Conservation (phyloP, 2,113 vertebrate genomes). For the Loxodonta africana region DNA sequence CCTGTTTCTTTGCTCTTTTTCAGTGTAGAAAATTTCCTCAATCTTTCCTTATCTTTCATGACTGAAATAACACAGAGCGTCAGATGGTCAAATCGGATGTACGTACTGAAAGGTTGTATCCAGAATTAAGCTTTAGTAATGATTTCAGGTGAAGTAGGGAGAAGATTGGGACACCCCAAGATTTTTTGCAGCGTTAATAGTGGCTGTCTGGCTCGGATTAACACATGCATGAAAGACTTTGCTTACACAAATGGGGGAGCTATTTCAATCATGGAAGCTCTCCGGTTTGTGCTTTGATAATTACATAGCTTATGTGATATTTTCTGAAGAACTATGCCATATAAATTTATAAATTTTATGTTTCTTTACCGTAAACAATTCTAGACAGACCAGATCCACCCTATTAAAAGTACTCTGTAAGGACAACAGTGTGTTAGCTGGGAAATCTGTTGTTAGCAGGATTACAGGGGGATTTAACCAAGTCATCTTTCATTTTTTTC, state of each 20-base stretch:
- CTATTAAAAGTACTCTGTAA: not conserved
- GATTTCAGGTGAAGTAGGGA: not conserved
- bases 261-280: not conserved
- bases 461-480: not conserved
- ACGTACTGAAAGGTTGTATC: not conserved
- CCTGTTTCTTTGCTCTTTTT: not conserved
- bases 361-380: not conserved
- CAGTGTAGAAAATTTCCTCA: not conserved
- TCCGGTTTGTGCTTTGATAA: conserved; percentile 24
- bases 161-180: not conserved
- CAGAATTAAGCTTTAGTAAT: conserved; percentile 32
- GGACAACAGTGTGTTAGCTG: not conserved
- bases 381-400: not conserved
- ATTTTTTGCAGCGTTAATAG: not conserved
- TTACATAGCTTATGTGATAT: not conserved
- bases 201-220: not conserved
- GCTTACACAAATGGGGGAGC: not conserved
- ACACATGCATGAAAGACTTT: not conserved
- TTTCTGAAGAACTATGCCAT: not conserved
- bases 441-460: not conserved
- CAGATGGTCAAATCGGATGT: not conserved
- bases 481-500: not conserved
- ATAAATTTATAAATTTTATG: not conserved
- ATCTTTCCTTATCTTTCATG: not conserved
- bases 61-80: not conserved